Conservation (phyloP, 1,140 invertebrate species). For the Sarcophaga bullata region DNA sequence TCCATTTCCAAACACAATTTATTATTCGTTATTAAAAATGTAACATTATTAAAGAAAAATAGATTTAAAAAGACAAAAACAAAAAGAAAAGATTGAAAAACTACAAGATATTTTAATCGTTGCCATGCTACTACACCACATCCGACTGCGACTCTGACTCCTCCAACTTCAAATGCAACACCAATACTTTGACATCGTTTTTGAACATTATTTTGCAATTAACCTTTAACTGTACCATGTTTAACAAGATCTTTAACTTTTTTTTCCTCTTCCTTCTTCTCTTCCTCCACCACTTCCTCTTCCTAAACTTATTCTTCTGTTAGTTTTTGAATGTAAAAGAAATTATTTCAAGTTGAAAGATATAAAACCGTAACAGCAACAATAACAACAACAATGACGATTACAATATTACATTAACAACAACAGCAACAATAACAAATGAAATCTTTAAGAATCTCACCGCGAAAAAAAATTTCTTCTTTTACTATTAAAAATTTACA, state of each 20-base stretch:
- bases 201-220: conserved; percentile 38
- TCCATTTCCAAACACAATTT: background rate
- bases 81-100: background rate
- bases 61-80: background rate
- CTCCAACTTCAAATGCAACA: background rate
- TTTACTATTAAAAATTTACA: conserved; percentile 14
- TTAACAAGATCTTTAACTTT: conserved; percentile 31
- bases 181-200: background rate
- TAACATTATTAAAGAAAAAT: background rate
- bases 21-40: background rate
- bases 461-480: background rate
- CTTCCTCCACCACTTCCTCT: no score
- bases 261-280: background rate
- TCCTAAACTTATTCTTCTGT: no score
- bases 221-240: conserved; percentile 40
- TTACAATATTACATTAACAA: background rate
- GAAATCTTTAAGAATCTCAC: background rate
- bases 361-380: background rate
- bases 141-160: no score
- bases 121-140: no score
- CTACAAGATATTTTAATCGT: background rate
- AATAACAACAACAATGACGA: background rate
- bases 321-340: no score
- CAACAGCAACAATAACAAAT: background rate
- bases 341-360: no score